phyloP scores from a whole-genome alignment of 2,113 vertebrate species.

The Smithornis capensis region DNA sequence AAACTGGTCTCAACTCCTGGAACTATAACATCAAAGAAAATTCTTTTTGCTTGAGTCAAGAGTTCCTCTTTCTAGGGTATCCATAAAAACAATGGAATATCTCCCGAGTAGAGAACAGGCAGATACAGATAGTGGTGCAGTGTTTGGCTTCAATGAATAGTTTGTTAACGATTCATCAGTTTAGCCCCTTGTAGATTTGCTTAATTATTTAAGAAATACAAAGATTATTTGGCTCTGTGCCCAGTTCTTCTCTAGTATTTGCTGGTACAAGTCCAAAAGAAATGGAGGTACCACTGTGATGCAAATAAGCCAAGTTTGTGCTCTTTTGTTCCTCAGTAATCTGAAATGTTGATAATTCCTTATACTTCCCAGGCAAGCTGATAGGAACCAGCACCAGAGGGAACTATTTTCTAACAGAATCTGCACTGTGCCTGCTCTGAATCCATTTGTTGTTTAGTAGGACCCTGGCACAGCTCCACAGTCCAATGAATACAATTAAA shows the following conservation, averaged over 20 bases:
- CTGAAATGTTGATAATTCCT: slow-evolving; percentile 4
- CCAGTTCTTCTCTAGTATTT: not conserved
- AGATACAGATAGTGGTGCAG: not conserved
- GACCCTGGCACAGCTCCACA: slow-evolving; percentile 31
- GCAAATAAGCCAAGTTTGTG: slow-evolving; percentile 5
- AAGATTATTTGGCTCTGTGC: slow-evolving; percentile 4
- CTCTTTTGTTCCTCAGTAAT: not conserved
- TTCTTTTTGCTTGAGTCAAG: not conserved
- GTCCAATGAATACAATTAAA: not conserved
- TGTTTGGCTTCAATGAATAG: not conserved
- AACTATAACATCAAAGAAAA: not conserved
- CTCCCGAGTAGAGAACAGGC: not conserved
- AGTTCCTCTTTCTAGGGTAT: not conserved
- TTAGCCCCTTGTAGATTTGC: not conserved
- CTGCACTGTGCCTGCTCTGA: not conserved
- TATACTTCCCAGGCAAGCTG: not conserved
- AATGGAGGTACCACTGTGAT: not conserved
- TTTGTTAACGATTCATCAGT: not conserved
- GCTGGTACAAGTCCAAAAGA: slow-evolving; percentile 25
- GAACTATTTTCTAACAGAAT: not conserved
- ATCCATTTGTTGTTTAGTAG: slow-evolving; percentile 31
- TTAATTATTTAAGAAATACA: slow-evolving; percentile 30
- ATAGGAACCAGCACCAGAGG: slow-evolving; percentile 25
- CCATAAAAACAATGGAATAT: not conserved
- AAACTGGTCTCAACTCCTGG: too few species aligned